These are phyloP conservation scores for Melanogrammus aeglefinus DNA, from an alignment of 2,797 vertebrate species.

Conservation along the genomic window DNA sequence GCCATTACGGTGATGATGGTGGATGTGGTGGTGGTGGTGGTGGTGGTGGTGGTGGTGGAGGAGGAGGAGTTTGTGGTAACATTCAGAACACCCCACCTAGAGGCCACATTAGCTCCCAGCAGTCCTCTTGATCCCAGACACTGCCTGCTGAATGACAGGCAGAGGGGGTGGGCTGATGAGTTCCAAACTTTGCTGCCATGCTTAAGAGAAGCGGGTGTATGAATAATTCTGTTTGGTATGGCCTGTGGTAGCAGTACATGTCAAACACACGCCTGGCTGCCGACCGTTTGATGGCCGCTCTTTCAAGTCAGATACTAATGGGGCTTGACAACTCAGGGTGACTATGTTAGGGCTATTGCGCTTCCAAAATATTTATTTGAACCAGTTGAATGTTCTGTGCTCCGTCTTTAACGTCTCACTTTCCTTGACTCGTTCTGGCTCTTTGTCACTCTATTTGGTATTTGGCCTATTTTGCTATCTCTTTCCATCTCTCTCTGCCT, in stretches of 20 bases:
- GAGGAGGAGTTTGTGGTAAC: not conserved
- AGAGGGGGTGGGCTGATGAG: not conserved
- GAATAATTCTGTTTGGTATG: not conserved
- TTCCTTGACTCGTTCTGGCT: not conserved
- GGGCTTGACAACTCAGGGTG: not conserved
- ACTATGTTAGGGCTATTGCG: not conserved
- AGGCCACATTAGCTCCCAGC: not conserved
- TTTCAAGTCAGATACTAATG: constrained; percentile 1
- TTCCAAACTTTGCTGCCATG: not conserved
- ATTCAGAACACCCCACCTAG: not conserved
- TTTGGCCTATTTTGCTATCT: too few species aligned
- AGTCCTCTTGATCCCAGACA: constrained; percentile 1
- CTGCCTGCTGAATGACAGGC: not conserved
- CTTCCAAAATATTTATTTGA: not conserved
- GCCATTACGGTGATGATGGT: not conserved
- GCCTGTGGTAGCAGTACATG: not conserved
- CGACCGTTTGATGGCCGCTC: not conserved
- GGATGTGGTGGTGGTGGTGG: not conserved
- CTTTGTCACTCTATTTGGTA: not conserved
- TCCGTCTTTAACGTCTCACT: not conserved
- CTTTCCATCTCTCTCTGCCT: too few species aligned
- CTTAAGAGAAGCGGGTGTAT: not conserved
- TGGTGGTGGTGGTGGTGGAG: not conserved
- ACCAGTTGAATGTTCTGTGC: not conserved
- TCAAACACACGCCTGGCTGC: not conserved